These are phyloP conservation scores for Corvus cornix DNA, from an alignment of 2,113 vertebrate genomes.

Conservation along the genomic window DNA sequence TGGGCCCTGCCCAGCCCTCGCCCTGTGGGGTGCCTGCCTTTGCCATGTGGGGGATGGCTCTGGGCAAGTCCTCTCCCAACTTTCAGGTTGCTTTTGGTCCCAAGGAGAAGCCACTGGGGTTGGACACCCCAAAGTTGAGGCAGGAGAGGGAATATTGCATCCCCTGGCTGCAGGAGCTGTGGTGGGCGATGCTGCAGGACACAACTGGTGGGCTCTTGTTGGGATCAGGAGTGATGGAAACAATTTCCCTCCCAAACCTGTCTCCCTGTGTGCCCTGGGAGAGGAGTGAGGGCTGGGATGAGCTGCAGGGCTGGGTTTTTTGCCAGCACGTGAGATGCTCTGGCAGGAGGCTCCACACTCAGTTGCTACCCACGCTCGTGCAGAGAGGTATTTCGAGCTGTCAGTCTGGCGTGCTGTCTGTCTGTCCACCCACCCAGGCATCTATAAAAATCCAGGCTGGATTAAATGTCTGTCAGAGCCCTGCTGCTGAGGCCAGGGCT, in stretches of 20 bases:
- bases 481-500: not conserved
- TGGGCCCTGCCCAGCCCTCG: not conserved
- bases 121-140: not conserved
- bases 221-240: not conserved
- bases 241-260: not conserved
- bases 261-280: not conserved
- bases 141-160: not conserved
- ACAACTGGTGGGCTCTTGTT: not conserved
- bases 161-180: not conserved
- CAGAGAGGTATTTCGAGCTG: slow-evolving; percentile 38
- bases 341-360: not conserved
- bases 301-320: not conserved
- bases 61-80: fast-evolving
- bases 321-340: not conserved
- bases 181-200: not conserved
- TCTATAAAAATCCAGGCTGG: not conserved
- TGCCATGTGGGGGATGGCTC: not conserved
- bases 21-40: not conserved
- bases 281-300: not conserved
- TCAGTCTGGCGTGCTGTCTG: slow-evolving; percentile 50
- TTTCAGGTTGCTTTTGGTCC: not conserved
- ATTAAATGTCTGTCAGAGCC: not conserved
- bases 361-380: not conserved
- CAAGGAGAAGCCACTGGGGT: fast-evolving
- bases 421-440: slow-evolving; percentile 24